These are phyloP conservation scores for Drosophila nebulosa DNA, from an alignment of 1,140 invertebrate genomes.

Conservation along the genomic window DNA sequence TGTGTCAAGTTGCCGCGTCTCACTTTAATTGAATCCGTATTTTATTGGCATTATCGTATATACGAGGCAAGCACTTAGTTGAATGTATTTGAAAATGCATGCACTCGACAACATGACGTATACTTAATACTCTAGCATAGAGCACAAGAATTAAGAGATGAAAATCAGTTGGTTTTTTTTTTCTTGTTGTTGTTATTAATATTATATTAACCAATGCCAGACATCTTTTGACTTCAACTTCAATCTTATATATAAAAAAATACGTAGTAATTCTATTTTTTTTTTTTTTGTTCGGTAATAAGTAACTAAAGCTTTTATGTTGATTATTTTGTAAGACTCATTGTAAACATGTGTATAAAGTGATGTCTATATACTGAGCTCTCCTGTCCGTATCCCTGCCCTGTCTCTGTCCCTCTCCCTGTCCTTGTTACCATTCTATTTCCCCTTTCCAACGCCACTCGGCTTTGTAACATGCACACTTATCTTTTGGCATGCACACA, in stretches of 20 bases:
- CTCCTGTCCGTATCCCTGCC: neutral
- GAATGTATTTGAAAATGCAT: conserved; percentile 15
- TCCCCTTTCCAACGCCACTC: neutral
- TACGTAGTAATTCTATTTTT: neutral
- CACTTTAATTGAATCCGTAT: conserved; percentile 71
- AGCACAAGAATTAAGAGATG: neutral
- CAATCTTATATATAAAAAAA: neutral
- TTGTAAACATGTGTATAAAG: conserved; percentile 42
- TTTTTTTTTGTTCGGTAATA: conserved; percentile 49
- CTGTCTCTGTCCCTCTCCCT: neutral
- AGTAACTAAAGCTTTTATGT: conserved; percentile 75
- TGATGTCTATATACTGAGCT: neutral
- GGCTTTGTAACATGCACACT: conserved; percentile 39
- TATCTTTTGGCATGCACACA: conserved; percentile 47
- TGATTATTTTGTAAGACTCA: conserved; percentile 70
- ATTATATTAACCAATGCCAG: conserved; percentile 6
- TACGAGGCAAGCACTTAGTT: conserved; percentile 51
- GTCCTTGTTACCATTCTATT: neutral
- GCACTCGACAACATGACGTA: conserved; percentile 33
- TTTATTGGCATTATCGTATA: conserved; percentile 64
- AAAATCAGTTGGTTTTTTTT: neutral
- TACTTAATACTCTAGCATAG: conserved; percentile 26
- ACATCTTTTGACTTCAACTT: conserved; percentile 3
- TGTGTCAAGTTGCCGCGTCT: conserved; percentile 28
- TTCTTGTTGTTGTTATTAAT: conserved; percentile 10